These are phyloP conservation scores for Andricus curvator DNA, from an alignment of 2,888 invertebrate genomes.

Conservation along the genomic window DNA sequence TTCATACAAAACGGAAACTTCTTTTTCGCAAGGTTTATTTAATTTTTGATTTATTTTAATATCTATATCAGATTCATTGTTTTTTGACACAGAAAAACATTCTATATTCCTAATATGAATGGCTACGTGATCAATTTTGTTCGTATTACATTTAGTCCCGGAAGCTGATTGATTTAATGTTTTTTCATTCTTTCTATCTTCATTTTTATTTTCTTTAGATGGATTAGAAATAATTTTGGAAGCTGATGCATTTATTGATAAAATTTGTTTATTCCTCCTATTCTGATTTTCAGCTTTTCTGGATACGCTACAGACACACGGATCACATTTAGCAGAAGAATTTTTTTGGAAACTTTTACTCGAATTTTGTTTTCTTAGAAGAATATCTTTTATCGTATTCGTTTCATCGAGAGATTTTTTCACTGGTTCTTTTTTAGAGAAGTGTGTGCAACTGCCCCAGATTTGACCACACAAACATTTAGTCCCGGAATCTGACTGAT, in stretches of 20 bases:
- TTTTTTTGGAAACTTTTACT: too few relatives aligned
- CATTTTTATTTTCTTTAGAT: too few relatives aligned
- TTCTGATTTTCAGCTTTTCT: background rate
- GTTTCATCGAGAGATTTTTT: background rate
- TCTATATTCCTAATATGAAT: background rate
- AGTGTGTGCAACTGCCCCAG: background rate
- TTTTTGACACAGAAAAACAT: background rate
- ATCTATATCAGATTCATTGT: background rate
- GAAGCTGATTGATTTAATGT: too few relatives aligned
- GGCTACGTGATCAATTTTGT: too few relatives aligned
- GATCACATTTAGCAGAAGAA: too few relatives aligned
- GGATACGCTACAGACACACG: too few relatives aligned
- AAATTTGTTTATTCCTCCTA: background rate
- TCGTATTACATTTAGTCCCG: too few relatives aligned
- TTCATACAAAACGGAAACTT: background rate
- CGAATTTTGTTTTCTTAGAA: background rate
- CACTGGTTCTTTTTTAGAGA: background rate
- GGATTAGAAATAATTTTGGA: background rate
- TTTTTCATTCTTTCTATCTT: background rate
- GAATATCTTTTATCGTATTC: background rate
- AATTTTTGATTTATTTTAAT: background rate
- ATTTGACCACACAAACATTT: slow-evolving; percentile 47
- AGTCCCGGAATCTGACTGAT: slow-evolving; percentile 14
- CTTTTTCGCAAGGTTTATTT: background rate
- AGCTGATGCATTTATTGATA: background rate